A percentile compares a stretch with the other conserved stretches of the same genome.
Evolutionary conservation across 2,888 invertebrate species (phyloP).

Genomic region (Conomelus anceps): DNA sequence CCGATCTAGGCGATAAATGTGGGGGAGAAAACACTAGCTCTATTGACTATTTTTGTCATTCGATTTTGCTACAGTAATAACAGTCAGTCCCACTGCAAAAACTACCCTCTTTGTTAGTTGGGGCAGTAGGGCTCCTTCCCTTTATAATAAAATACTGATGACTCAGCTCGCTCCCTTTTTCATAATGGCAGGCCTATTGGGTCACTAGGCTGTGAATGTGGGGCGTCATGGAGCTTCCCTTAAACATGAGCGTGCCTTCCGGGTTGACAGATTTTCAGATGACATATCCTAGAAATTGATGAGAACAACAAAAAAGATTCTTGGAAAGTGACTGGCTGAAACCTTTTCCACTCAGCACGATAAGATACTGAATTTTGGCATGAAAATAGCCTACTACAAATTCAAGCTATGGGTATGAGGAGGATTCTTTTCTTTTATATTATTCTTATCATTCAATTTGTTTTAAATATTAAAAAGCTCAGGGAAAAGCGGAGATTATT

Average conservation of each 20-base stretch:
- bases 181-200: neutral
- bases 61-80: neutral
- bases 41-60: neutral
- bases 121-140: neutral
- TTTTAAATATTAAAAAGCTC: no score
- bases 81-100: neutral
- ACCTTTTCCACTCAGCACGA: no score
- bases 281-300: neutral
- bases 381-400: no score
- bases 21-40: neutral
- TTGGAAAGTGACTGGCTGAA: no score
- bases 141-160: neutral
- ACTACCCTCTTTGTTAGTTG: neutral
- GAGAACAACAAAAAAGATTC: neutral
- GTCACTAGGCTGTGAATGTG: neutral
- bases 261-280: neutral
- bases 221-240: neutral
- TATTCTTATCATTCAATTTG: no score
- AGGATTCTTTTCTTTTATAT: no score
- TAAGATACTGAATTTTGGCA: no score
- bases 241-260: neutral
- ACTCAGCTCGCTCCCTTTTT: neutral
- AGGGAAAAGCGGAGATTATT: no score
- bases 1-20: neutral
- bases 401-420: no score